These are phyloP conservation scores for Helostoma temminkii DNA, from an alignment of 2,797 vertebrate species.

Conservation along the genomic window DNA sequence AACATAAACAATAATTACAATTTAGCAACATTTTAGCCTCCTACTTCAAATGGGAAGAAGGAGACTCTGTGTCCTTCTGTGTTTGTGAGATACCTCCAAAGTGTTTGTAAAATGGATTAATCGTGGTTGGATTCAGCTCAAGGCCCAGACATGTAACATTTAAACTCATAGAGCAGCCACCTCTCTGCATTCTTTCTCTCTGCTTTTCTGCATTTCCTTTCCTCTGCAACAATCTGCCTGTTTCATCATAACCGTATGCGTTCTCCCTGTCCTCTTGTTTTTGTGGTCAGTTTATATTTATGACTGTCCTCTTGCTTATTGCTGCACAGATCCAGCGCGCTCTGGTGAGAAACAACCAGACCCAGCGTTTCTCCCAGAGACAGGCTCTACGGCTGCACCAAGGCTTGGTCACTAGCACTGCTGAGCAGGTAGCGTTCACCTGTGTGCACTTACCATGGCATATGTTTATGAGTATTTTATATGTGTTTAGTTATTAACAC, in stretches of 20 bases:
- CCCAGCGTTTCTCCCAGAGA: conserved; percentile 90
- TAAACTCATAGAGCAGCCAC: conserved; percentile 9
- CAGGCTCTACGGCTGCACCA: conserved; percentile 93
- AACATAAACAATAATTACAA: background rate
- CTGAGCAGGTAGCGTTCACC: conserved; percentile 87
- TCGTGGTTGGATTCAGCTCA: background rate
- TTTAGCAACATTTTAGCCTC: background rate
- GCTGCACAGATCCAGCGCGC: conserved; percentile 88
- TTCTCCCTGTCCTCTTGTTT: conserved; percentile 4
- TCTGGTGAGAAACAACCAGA: conserved; percentile 92
- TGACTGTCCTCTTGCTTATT: background rate
- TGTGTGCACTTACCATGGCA: conserved; percentile 37
- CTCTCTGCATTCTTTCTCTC: background rate
- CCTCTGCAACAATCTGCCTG: conserved; percentile 1
- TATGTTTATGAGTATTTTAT: conserved; percentile 11
- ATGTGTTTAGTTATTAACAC: conserved; percentile 19
- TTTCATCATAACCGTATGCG: background rate
- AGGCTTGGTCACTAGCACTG: conserved; percentile 91
- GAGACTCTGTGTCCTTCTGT: background rate
- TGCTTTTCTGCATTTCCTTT: conserved; percentile 12
- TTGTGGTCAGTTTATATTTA: background rate
- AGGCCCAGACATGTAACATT: background rate
- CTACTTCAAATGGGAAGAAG: background rate
- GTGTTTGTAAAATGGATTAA: background rate
- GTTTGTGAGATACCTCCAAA: background rate